Base-by-base conservation (phyloP, 2,888 invertebrate species). In the Arge pagana region DNA sequence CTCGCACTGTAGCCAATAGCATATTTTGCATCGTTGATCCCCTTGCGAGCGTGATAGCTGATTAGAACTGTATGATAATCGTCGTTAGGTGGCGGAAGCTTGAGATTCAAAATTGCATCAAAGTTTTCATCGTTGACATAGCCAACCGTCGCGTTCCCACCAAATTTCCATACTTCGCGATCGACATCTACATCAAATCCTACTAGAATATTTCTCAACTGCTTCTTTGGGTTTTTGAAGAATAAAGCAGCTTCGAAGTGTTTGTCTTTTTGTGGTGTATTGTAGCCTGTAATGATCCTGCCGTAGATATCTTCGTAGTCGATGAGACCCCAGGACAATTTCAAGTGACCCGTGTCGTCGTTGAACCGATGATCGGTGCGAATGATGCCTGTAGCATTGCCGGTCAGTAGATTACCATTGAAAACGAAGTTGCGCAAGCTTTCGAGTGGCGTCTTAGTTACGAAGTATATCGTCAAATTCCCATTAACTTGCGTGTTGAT, bases 21-120 rank as follows among this genome's bases (percentile, higher is more conserved):
- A 54, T 82, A 75, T 13, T 77, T 75, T 2, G 80, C 76, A 30
- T 79, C 66, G 19, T 76, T 73, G 0, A 80, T 72, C 1, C 74
- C 64, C 1, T 70, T 65, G 0, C 68, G 79, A 26, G 79, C 69
- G 30, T 79, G 71, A 33, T 81, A 81, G 56, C 81, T 80, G 0
- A 83, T 71, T 53, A 74, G 70, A 1, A 86, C 58, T 4, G 83
- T 82, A 66, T 88, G 86, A 2, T 83, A 80, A 60, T 88, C 87
- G 1, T 82, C 79, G 59, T 82, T 81, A 0, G 86, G 86, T 40
- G 84, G 82, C 3, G 88, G 87, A 1, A 87, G 70, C 53, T 81
- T 81, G 0, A 84, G 76, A 65, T 82, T 80, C 1, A 84, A 74
- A 1, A 82, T 65, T 1, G 83, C 72, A 50, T 81, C 80, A 8